Evolutionary conservation across 2,113 vertebrate species (phyloP).

Genomic region (Crotalus helleri): DNA sequence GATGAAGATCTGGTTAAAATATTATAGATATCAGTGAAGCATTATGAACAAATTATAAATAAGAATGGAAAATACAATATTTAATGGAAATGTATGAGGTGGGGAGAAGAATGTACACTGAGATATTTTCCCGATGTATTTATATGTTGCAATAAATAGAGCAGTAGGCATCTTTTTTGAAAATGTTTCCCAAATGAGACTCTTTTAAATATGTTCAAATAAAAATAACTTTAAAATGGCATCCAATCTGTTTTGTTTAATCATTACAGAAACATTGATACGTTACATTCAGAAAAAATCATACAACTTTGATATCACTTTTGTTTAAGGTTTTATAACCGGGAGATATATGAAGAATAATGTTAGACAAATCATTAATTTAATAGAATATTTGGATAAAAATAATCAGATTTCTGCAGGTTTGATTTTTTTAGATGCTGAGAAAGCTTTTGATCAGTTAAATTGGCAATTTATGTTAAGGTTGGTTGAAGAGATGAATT

Average conservation of each 20-base stretch:
- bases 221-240: conserved; percentile 10
- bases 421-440: too few relatives aligned
- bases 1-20: rapidly evolving
- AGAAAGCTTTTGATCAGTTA: too few relatives aligned
- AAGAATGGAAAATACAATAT: not conserved
- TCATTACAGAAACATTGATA: not conserved
- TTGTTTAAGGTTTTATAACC: not conserved
- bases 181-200: not conserved
- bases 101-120: not conserved
- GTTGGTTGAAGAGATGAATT: too few relatives aligned
- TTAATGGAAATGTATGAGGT: not conserved
- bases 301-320: not conserved
- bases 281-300: not conserved
- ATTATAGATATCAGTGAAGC: not conserved
- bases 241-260: not conserved
- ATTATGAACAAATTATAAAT: conserved; percentile 7
- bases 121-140: rapidly evolving
- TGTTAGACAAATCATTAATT: too few relatives aligned
- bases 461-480: too few relatives aligned
- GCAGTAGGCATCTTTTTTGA: not conserved
- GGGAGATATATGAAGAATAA: too few relatives aligned
- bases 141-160: not conserved
- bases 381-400: too few relatives aligned
- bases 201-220: not conserved
- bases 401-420: too few relatives aligned